Base-by-base conservation (phyloP, 1,140 invertebrate species). In the Scaptomyza pallida region DNA sequence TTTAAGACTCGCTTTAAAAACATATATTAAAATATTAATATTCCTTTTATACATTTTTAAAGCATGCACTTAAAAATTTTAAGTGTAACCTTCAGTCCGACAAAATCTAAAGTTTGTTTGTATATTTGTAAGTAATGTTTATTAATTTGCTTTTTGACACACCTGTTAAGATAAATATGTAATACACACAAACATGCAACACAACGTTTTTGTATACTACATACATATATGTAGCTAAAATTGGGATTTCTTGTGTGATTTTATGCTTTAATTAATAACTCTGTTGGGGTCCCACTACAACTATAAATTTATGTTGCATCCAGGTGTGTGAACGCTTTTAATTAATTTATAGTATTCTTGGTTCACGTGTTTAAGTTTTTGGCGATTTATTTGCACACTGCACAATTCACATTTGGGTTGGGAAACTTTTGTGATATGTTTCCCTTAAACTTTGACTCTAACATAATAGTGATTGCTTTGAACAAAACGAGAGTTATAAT, bases 131-230 rank as follows among this genome's bases (percentile, higher is more conserved):
- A 10, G 13, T 13, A 19, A 3, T 52, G n/a, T 52, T 52, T 16
- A 17, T 17, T 12, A 17, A 52, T 61, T 48, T 10, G 48, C 17
- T 54, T 33, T 30, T 47, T 21, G 56, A 60, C 63, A 60, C 63
- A 72, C 54, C 56, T 72, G 30, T 55, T 55, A 54, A 19, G 33
- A 15, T 50, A 68, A 72, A 72, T 48, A 35, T 72, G 50, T 50
- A 70, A 70, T 56, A 40, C 19, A 50, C 5, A 52, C 19, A 50
- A 10, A 52, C 33, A 37, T n/a, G 5, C 3, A 52, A 19, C 17
- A 13, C 16, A 44, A 10, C 1, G 16, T 30, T 30, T 30, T 30
- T 30, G 26, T 30, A 9, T 9, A 30, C 26, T 1, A n/a, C n/a
- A n/a, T n/a, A n/a, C n/a, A n/a, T n/a, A n/a, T n/a, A 9, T 30